A percentile compares a stretch with the other conserved stretches of the same genome.
phyloP scores from a whole-genome alignment of 1,140 invertebrate genomes.

The Drosophila saltans region DNA sequence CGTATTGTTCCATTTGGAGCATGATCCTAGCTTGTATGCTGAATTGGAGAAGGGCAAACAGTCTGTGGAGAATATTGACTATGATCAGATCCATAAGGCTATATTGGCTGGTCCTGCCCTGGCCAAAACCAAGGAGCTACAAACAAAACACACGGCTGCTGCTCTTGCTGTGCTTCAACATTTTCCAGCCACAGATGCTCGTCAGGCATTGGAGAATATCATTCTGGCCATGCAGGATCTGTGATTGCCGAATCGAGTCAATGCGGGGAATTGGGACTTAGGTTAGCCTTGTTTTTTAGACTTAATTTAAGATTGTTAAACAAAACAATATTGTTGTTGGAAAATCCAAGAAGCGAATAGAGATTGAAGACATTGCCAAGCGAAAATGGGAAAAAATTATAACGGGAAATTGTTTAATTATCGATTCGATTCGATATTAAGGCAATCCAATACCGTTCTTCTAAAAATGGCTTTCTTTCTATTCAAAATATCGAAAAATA shows the following conservation, averaged over 20 bases:
- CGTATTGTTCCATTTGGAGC: conserved; percentile 91
- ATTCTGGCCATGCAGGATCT: conserved; percentile 90
- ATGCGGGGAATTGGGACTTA: conserved; percentile 55
- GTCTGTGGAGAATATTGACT: conserved; percentile 90
- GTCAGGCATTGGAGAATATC: conserved; percentile 90
- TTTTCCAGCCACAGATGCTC: conserved; percentile 90
- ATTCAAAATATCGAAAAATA: background rate
- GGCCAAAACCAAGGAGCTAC: conserved; percentile 89
- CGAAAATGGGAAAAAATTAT: no score
- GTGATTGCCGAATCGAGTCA: conserved; percentile 49
- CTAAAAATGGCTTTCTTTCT: no score
- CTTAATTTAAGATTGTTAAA: conserved; percentile 1
- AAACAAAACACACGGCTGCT: conserved; percentile 89
- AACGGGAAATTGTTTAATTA: no score
- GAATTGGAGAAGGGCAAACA: conserved; percentile 89
- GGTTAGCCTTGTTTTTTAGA: conserved; percentile 43
- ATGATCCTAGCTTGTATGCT: conserved; percentile 88
- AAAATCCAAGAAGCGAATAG: no score
- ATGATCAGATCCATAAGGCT: conserved; percentile 87
- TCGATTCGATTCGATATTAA: background rate
- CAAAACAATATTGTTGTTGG: background rate
- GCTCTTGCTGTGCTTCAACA: conserved; percentile 90
- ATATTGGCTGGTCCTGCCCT: conserved; percentile 89
- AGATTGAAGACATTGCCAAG: no score
- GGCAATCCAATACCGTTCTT: no score